Percentiles rank a stretch among this genome's conserved stretches.
Evolutionary conservation across 2,113 vertebrate species (phyloP).

Genomic region (Plecotus auritus): DNA sequence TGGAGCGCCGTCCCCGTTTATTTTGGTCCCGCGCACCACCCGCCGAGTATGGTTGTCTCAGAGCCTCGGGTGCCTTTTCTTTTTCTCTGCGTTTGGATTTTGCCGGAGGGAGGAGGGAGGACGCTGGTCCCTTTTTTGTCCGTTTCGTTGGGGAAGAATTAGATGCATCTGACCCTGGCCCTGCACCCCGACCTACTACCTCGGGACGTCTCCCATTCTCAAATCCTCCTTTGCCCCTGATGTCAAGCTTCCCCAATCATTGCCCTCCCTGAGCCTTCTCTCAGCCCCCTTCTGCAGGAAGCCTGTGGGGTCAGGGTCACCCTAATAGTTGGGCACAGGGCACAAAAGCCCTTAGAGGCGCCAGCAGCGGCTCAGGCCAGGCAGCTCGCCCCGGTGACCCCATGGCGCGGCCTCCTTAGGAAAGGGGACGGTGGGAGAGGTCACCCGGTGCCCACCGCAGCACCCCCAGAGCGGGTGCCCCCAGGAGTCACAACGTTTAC

Average conservation of each 20-base stretch:
- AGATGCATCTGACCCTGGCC: not conserved
- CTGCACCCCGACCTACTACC: not conserved
- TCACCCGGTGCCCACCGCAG: not conserved
- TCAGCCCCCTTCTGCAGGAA: not conserved
- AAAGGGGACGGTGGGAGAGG: not conserved
- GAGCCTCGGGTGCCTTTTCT: not conserved
- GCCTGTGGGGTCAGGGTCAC: not conserved
- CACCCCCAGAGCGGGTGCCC: not conserved
- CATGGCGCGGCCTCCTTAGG: not conserved
- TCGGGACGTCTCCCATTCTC: not conserved
- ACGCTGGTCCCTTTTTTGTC: not conserved
- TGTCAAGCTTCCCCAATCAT: not conserved
- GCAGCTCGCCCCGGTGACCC: not conserved
- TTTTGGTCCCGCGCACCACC: constrained; percentile 17
- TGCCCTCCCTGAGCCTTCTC: not conserved
- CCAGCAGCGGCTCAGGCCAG: not conserved
- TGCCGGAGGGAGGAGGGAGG: not conserved
- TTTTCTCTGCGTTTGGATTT: not conserved
- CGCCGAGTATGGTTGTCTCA: not conserved
- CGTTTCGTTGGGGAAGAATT: not conserved
- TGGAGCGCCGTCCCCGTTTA: not conserved
- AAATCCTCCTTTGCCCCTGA: not conserved
- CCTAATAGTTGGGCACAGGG: not conserved
- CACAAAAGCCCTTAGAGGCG: not conserved
- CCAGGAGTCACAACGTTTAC: not conserved